These are phyloP conservation scores for Tetraneura akinire DNA, from an alignment of 1,140 invertebrate species.

Conservation along the genomic window DNA sequence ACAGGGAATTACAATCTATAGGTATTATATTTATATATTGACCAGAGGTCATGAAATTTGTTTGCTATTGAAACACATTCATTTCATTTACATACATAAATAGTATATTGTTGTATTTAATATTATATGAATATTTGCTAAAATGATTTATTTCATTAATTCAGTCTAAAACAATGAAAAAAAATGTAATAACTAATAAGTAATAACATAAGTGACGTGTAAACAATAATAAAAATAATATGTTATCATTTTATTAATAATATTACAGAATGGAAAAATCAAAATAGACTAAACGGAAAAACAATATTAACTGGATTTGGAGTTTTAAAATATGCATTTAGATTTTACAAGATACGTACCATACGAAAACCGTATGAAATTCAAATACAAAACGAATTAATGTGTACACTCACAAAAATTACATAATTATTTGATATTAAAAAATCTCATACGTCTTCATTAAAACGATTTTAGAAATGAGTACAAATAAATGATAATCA, in stretches of 20 bases:
- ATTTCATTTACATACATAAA: not conserved
- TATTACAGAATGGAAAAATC: not conserved
- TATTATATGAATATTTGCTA: conserved; percentile 6
- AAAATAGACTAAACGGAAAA: no score
- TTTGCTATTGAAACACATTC: not conserved
- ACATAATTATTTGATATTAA: no score
- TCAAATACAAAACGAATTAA: no score
- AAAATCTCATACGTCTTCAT: no score
- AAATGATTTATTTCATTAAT: not conserved
- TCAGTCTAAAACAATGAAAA: not conserved
- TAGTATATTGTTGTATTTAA: not conserved
- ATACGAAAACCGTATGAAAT: no score
- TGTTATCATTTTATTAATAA: no score
- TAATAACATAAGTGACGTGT: not conserved
- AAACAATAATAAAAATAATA: not conserved
- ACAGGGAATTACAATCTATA: conserved; percentile 45
- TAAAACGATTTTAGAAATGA: no score
- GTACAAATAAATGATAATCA: no score
- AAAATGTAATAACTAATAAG: not conserved
- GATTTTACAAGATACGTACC: no score
- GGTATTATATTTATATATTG: conserved; percentile 38
- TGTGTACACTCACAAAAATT: no score
- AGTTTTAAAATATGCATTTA: no score
- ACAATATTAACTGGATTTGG: no score
- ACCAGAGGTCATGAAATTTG: conserved; percentile 43